Evolutionary conservation across 1,140 invertebrate species (phyloP).

Genomic region (Tetragonula clypearis): DNA sequence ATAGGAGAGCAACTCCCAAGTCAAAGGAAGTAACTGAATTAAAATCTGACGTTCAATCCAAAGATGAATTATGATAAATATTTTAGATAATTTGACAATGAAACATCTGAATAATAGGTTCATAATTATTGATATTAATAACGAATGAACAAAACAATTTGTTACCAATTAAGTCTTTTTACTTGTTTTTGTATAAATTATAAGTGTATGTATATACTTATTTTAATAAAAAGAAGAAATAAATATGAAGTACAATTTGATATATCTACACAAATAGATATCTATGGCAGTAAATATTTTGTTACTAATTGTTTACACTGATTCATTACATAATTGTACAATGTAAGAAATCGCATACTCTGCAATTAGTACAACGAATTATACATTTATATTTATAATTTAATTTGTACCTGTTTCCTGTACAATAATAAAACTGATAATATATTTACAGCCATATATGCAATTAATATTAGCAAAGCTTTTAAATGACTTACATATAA

Average conservation of each 20-base stretch:
- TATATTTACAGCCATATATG: conserved; percentile 83
- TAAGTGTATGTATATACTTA: conserved; percentile 61
- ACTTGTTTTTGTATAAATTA: conserved; percentile 66
- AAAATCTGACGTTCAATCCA: conserved; percentile 52
- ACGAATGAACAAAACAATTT: conserved; percentile 23
- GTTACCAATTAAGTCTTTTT: conserved; percentile 55
- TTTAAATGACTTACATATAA: conserved; percentile 78
- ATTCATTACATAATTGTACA: conserved; percentile 16
- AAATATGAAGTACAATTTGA: conserved; percentile 30
- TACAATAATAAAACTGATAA: conserved; percentile 72
- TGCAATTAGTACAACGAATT: background rate
- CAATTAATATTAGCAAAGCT: conserved; percentile 83
- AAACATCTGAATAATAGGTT: background rate
- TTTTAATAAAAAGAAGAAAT: conserved; percentile 50
- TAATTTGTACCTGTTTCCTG: conserved; percentile 70
- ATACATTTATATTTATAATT: conserved; percentile 62
- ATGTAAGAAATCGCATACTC: background rate
- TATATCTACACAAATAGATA: conserved; percentile 28
- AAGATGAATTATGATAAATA: conserved; percentile 65
- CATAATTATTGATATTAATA: conserved; percentile 11
- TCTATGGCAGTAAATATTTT: conserved; percentile 28
- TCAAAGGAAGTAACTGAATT: conserved; percentile 29
- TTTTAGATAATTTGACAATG: conserved; percentile 38
- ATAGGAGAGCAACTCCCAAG: conserved; percentile 5
- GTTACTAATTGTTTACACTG: background rate